These are phyloP conservation scores for Neomorphus geoffroyi DNA, from an alignment of 2,797 vertebrate genomes.

Conservation along the genomic window DNA sequence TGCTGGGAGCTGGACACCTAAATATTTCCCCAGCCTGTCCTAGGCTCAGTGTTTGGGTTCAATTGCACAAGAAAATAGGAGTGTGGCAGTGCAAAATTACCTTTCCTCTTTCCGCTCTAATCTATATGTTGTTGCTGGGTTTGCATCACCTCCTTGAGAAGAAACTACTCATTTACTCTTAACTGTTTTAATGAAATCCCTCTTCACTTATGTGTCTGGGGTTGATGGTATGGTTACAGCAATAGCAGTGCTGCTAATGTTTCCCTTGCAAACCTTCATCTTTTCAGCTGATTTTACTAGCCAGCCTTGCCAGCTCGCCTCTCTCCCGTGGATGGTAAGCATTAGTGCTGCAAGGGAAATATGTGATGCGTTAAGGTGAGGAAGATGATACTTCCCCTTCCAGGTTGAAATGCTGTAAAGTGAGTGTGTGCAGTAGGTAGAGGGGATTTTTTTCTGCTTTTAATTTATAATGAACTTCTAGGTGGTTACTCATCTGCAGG, in stretches of 20 bases:
- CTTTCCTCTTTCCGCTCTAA: not conserved
- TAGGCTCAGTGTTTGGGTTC: not conserved
- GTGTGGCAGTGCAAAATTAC: not conserved
- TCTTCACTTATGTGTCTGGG: not conserved
- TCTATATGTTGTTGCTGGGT: not conserved
- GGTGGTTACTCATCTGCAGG: not conserved
- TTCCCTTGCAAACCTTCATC: not conserved
- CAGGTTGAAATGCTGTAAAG: not conserved
- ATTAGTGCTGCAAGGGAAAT: not conserved
- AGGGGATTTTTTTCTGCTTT: not conserved
- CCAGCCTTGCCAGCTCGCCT: not conserved
- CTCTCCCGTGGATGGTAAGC: rapidly evolving
- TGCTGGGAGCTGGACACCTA: not conserved
- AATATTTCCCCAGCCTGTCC: not conserved
- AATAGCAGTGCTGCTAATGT: not conserved
- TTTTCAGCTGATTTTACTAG: not conserved
- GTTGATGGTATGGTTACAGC: not conserved
- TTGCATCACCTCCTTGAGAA: not conserved
- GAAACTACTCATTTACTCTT: not conserved
- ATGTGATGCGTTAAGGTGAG: not conserved
- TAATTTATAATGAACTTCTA: constrained; percentile 38
- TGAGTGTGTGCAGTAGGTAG: not conserved
- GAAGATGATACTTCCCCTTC: constrained; percentile 21
- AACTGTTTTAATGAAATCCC: not conserved
- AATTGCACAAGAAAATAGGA: not conserved